A percentile compares a stretch with the other conserved stretches of the same genome.
phyloP scores from a whole-genome alignment of 2,888 invertebrate species.

The Platerodrilus igneus region DNA sequence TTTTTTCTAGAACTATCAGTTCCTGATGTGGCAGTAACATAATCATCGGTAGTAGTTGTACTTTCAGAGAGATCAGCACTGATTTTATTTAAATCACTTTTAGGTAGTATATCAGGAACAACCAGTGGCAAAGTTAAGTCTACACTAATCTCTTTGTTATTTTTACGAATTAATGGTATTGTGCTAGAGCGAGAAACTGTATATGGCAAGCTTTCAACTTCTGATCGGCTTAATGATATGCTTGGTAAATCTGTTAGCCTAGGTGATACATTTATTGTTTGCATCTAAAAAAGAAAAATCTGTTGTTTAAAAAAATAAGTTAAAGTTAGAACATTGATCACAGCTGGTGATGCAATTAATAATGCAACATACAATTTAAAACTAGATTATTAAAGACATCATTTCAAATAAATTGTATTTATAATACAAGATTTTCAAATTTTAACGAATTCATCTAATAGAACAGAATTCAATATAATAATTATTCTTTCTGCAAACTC shows the following conservation, averaged over 20 bases:
- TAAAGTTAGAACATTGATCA: too few relatives aligned
- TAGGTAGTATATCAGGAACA: constrained; percentile 52
- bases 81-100: constrained; percentile 68
- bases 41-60: constrained; percentile 80
- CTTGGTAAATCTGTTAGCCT: constrained; percentile 25
- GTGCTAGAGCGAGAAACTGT: constrained; percentile 29
- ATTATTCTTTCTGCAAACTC: too few relatives aligned
- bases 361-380: too few relatives aligned
- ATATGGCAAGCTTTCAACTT: constrained; percentile 30
- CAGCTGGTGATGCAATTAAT: too few relatives aligned
- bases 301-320: too few relatives aligned
- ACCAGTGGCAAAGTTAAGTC: constrained; percentile 43
- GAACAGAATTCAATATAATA: too few relatives aligned
- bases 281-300: constrained; percentile 19
- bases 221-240: constrained; percentile 29
- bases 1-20: constrained; percentile 63
- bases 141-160: constrained; percentile 29
- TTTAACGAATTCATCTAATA: too few relatives aligned
- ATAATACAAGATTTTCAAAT: too few relatives aligned
- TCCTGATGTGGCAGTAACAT: constrained; percentile 77
- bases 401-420: too few relatives aligned
- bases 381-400: too few relatives aligned
- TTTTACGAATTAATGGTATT: constrained; percentile 30
- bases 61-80: constrained; percentile 83
- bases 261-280: too few relatives aligned